phyloP scores from a whole-genome alignment of 2,113 vertebrate genomes.

The Gadus chalcogrammus region DNA sequence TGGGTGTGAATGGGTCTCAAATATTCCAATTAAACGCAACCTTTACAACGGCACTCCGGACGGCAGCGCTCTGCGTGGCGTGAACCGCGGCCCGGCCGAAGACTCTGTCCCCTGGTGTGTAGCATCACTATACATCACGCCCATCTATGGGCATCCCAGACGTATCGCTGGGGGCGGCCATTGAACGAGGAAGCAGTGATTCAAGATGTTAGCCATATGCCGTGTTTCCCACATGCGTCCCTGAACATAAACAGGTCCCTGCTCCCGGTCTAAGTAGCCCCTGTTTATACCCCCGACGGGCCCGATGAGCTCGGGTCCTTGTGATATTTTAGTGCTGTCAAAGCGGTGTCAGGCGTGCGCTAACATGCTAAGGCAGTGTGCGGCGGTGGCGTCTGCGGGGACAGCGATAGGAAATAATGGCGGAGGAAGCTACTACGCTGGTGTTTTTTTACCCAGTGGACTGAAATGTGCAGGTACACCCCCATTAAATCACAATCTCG shows the following conservation, averaged over 20 bases:
- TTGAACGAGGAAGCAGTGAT: constrained; percentile 17
- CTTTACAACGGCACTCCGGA: too few species aligned
- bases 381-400: constrained; percentile 42
- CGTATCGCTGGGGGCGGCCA: neutral
- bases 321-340: constrained; percentile 69
- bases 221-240: constrained; percentile 30
- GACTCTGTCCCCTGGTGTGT: neutral
- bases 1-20: too few species aligned
- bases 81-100: too few species aligned
- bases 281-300: constrained; percentile 55
- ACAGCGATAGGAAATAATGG: constrained; percentile 39
- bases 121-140: neutral
- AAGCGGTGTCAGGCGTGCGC: constrained; percentile 58
- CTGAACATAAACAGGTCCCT: constrained; percentile 45
- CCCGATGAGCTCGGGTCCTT: constrained; percentile 61
- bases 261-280: constrained; percentile 40
- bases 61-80: too few species aligned
- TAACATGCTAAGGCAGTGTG: constrained; percentile 58
- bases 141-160: too few species aligned
- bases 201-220: constrained; percentile 25
- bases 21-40: too few species aligned
- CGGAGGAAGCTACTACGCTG: constrained; percentile 44
- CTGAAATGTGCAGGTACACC: constrained; percentile 52
- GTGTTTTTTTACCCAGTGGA: constrained; percentile 46
- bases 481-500: constrained; percentile 55